Percentiles rank a stretch among this genome's conserved stretches.
These are phyloP conservation scores for Tridacna gigas DNA, from an alignment of 2,888 invertebrate genomes.

Conservation along the genomic window DNA sequence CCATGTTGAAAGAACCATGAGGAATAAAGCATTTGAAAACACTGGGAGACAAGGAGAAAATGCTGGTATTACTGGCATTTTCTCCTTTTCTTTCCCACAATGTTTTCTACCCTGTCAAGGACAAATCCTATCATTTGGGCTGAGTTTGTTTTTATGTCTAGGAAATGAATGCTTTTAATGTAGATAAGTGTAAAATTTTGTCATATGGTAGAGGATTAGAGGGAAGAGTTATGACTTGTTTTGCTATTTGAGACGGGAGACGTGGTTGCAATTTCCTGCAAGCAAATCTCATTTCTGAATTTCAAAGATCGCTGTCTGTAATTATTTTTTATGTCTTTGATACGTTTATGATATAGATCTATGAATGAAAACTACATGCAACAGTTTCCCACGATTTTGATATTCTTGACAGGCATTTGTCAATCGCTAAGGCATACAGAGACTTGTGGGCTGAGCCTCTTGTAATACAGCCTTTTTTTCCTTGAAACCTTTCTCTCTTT, in stretches of 20 bases:
- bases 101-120: too few species aligned
- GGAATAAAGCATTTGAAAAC: too few species aligned
- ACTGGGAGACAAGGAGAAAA: too few species aligned
- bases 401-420: conserved; percentile 21
- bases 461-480: neutral
- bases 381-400: conserved; percentile 23
- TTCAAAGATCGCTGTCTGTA: too few species aligned
- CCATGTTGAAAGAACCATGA: too few species aligned
- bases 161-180: too few species aligned
- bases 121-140: too few species aligned
- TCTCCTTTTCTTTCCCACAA: too few species aligned
- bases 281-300: conserved; percentile 2
- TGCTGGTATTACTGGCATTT: too few species aligned
- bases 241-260: neutral
- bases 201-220: too few species aligned
- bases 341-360: conserved; percentile 11
- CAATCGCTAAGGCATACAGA: conserved; percentile 5
- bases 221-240: neutral
- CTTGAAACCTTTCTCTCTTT: neutral
- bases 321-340: conserved; percentile 13
- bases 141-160: too few species aligned
- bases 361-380: conserved; percentile 24
- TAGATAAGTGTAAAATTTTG: too few species aligned
- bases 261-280: neutral
- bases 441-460: neutral